A percentile compares a stretch with the other conserved stretches of the same genome.
These are phyloP conservation scores for Percina caprodes DNA, from an alignment of 2,113 vertebrate genomes.

Conservation along the genomic window DNA sequence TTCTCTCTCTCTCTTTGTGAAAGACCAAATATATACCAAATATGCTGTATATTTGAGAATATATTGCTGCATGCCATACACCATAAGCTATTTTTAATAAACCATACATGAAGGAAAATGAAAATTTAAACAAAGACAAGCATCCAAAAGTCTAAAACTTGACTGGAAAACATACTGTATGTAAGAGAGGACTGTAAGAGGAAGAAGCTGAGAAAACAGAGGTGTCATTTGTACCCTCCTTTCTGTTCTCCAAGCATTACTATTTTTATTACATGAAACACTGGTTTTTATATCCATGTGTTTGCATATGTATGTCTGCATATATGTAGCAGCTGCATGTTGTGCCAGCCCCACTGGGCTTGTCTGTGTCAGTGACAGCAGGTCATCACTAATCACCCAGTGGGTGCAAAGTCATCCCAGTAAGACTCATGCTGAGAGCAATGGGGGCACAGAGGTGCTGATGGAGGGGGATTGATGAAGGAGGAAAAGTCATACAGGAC, in stretches of 20 bases:
- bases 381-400: conserved; percentile 77
- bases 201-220: background rate
- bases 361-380: conserved; percentile 68
- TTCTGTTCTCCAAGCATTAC: background rate
- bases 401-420: conserved; percentile 60
- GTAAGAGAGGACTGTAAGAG: background rate
- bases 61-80: background rate
- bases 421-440: conserved; percentile 47
- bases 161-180: background rate
- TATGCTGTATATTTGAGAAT: background rate
- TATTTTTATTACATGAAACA: background rate
- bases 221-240: background rate
- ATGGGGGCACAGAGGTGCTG: conserved; percentile 36
- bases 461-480: conserved; percentile 17
- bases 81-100: background rate
- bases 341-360: conserved; percentile 36
- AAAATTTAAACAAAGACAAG: background rate
- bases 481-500: conserved; percentile 51
- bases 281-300: background rate
- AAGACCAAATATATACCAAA: background rate
- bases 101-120: no score
- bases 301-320: conserved; percentile 3
- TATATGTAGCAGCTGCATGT: conserved; percentile 18
- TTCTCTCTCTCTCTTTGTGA: background rate
- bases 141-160: background rate